Base-by-base conservation (phyloP, 2,888 invertebrate species). In the Lepidocyrtoides sp. region DNA sequence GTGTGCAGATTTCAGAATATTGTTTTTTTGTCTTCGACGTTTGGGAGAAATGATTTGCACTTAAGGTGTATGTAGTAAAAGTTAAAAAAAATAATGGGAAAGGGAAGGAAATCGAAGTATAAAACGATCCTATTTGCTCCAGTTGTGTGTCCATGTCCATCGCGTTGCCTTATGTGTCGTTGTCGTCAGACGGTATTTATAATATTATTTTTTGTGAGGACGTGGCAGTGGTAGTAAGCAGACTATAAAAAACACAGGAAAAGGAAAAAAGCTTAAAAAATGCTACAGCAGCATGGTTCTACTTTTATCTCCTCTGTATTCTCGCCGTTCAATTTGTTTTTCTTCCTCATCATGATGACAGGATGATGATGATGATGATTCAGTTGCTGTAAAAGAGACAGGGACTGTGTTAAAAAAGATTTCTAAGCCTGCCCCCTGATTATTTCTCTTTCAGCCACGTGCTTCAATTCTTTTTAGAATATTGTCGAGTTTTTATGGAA, bases 151-250 rank as follows among this genome's bases (percentile, higher is more conserved):
- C 32, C n/a, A n/a, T n/a, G n/a, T n/a, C n/a, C n/a, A n/a, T n/a
- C n/a, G n/a, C 32, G 63, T 66, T 5, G 4, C 14, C n/a, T 2
- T 20, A 29, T 20, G 29, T 66, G 32, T 32, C 29, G 63, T 63
- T 60, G 60, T 26, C 60, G 60, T 60, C 60, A 60, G 20, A 26
- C 29, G n/a, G n/a, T 66, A 66, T 66, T 66, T 66, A 66, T 23
- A 57, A 57, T 57, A 66, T 66, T 32, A n/a, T 32, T 66, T 32
- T 66, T 29, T 29, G 32, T n/a, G n/a, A n/a, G n/a, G n/a, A n/a
- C n/a, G n/a, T n/a, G n/a, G n/a, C n/a, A n/a, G 63, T 32, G 32
- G 1, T n/a, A 32, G 32, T 66, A n/a, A 14, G 10, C 32, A 66
- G n/a, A 32, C 32, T 32, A 66, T 66, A 66, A 66, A 66, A 66